Evolutionary conservation across 2,113 vertebrate species (phyloP).

Genomic region (Anser brachyrhynchus): DNA sequence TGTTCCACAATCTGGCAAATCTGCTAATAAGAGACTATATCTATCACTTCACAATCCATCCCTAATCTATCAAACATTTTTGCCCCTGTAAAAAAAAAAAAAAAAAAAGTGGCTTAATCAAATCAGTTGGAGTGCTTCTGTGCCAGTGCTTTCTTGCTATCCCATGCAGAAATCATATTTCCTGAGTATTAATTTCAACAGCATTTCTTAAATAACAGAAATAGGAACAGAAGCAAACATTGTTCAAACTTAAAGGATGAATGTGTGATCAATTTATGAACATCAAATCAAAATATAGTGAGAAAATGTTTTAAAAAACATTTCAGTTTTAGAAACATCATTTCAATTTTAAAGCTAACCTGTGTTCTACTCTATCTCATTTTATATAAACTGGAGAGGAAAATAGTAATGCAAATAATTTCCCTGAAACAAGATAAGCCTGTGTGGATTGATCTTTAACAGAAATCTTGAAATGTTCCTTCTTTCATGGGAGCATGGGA

Average conservation of each 20-base stretch:
- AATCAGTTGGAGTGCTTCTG: background rate
- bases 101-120: background rate
- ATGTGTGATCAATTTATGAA: background rate
- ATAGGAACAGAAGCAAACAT: background rate
- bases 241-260: background rate
- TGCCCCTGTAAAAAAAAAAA: accelerated
- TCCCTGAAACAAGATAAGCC: background rate
- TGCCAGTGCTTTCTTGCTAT: background rate
- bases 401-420: background rate
- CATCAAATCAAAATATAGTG: background rate
- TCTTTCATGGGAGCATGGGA: background rate
- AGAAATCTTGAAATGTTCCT: background rate
- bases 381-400: background rate
- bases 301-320: background rate
- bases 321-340: background rate
- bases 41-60: background rate
- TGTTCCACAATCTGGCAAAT: background rate
- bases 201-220: background rate
- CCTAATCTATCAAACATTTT: background rate
- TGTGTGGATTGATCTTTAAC: background rate
- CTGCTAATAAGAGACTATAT: background rate
- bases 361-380: background rate
- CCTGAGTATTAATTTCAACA: background rate
- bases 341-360: background rate
- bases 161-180: background rate